These are phyloP conservation scores for Rhynchomys soricoides DNA, from an alignment of 2,113 vertebrate genomes.

Conservation along the genomic window DNA sequence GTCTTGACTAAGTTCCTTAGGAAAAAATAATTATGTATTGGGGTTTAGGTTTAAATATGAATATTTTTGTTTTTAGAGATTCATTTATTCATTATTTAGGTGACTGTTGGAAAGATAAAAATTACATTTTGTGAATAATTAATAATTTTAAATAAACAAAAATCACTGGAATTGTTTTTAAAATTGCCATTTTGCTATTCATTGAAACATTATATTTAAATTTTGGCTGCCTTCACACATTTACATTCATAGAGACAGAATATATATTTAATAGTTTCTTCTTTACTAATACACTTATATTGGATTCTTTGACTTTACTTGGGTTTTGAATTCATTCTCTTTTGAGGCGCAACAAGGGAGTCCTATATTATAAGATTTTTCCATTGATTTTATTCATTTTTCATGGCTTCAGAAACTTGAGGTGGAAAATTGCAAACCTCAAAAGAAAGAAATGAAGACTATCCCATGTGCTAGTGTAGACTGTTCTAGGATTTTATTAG, in stretches of 20 bases:
- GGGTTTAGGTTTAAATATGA: neutral
- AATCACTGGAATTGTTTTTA: neutral
- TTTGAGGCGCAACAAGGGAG: neutral
- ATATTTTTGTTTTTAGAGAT: neutral
- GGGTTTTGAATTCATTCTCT: neutral
- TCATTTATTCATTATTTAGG: neutral
- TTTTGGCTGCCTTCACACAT: neutral
- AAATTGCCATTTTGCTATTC: neutral
- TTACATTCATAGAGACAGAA: neutral
- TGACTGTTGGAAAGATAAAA: neutral
- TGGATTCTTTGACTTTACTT: neutral
- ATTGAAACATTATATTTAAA: neutral
- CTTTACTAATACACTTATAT: neutral
- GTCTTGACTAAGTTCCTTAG: neutral
- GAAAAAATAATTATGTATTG: neutral
- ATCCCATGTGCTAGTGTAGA: neutral
- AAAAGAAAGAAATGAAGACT: conserved; percentile 37
- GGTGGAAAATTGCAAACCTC: neutral
- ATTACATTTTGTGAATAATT: neutral
- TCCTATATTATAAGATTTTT: neutral
- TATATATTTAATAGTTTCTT: neutral
- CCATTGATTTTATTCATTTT: conserved; percentile 17
- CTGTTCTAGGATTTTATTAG: conserved; percentile 56
- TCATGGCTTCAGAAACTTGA: neutral
- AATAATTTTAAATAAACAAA: neutral